phyloP scores from a whole-genome alignment of 2,113 vertebrate genomes.

The Phylloscopus trochiloides region DNA sequence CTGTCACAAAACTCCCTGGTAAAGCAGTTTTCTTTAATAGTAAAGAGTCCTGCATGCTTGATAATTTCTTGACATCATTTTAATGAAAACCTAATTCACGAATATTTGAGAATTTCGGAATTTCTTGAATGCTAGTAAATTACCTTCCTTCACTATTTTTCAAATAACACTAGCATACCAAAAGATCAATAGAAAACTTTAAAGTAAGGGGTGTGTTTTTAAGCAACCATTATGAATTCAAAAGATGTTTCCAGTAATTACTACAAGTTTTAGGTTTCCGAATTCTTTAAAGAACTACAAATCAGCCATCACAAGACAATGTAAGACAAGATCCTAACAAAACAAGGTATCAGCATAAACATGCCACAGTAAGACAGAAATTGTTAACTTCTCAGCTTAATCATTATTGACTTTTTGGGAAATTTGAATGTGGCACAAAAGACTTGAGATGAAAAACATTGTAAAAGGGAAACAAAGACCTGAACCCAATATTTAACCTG shows the following conservation, averaged over 20 bases:
- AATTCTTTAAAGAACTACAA: not conserved
- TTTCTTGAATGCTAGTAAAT: not conserved
- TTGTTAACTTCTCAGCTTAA: not conserved
- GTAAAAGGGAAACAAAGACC: not conserved
- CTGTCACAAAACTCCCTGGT: not conserved
- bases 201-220: not conserved
- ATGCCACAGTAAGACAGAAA: constrained; percentile 13
- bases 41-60: not conserved
- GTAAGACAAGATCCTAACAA: constrained; percentile 41
- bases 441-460: not conserved
- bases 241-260: not conserved
- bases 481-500: not conserved
- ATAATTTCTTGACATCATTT: not conserved
- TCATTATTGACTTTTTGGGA: not conserved
- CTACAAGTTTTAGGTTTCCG: not conserved
- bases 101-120: not conserved
- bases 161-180: not conserved
- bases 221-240: not conserved
- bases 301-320: constrained; percentile 24
- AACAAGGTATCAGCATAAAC: constrained; percentile 12
- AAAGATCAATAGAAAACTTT: not conserved
- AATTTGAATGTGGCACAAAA: not conserved
- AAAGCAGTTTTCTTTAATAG: not conserved
- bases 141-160: not conserved
- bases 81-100: constrained; percentile 36